These are phyloP conservation scores for Rhinatrema bivittatum DNA, from an alignment of 2,797 vertebrate species.

Conservation along the genomic window DNA sequence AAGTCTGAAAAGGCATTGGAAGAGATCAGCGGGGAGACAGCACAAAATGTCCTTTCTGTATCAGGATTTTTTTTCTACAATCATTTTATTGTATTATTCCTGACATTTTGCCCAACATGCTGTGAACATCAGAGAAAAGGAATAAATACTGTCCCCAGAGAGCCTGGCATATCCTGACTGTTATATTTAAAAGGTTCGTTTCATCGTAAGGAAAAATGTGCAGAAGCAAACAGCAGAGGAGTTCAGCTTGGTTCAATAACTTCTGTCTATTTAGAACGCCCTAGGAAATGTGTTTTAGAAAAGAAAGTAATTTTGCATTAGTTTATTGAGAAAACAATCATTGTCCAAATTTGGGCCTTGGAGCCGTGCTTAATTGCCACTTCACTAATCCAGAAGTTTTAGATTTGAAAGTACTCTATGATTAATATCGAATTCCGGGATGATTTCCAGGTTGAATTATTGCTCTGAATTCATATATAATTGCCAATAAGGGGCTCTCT, in stretches of 20 bases:
- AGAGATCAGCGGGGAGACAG: not conserved
- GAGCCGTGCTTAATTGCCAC: not conserved
- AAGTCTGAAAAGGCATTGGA: not conserved
- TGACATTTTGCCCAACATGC: too few species aligned
- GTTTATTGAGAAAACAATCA: not conserved
- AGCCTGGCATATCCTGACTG: not conserved
- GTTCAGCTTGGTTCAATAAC: too few species aligned
- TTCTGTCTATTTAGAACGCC: not conserved
- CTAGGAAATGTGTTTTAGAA: not conserved
- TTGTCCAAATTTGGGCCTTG: not conserved
- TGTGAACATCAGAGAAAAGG: too few species aligned
- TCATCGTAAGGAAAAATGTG: too few species aligned
- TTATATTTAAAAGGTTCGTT: not conserved
- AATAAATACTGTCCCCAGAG: not conserved
- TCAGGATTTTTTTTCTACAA: too few species aligned
- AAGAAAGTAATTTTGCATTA: not conserved
- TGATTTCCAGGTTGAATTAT: conserved; percentile 5
- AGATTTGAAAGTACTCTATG: not conserved
- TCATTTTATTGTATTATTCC: too few species aligned
- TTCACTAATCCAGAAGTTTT: not conserved
- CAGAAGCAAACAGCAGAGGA: too few species aligned
- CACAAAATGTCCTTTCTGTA: too few species aligned
- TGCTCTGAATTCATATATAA: conserved; percentile 1
- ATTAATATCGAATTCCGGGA: not conserved
- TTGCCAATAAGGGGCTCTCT: not conserved